Percentiles rank a stretch among this genome's conserved stretches.
Conservation (phyloP, 1,140 invertebrate genomes). For the Solenopsis fugax region DNA sequence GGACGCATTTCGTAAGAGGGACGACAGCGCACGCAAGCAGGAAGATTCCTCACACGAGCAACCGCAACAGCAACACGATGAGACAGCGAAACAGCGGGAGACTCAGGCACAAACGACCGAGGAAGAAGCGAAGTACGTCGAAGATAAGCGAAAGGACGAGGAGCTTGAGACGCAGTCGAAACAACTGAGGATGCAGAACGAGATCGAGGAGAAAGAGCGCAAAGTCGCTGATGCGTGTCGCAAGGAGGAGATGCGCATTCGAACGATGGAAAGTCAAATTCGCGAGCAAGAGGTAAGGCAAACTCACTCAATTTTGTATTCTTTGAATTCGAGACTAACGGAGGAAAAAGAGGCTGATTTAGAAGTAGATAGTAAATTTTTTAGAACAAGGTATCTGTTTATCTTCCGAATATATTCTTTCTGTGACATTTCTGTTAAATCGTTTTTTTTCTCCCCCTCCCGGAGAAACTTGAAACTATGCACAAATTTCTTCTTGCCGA, state of each 20-base stretch:
- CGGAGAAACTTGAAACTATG: slow-evolving; percentile 14
- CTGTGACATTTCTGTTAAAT: slow-evolving; percentile 13
- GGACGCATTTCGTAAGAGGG: slow-evolving; percentile 83
- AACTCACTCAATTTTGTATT: slow-evolving; percentile 1
- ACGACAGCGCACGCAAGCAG: slow-evolving; percentile 82
- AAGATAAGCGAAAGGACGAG: slow-evolving; percentile 77
- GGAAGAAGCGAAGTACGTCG: slow-evolving; percentile 70
- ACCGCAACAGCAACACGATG: slow-evolving; percentile 77
- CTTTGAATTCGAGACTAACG: neutral
- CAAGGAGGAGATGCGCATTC: slow-evolving; percentile 86
- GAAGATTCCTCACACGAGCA: slow-evolving; percentile 74
- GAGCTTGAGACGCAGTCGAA: slow-evolving; percentile 78
- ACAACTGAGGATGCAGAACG: slow-evolving; percentile 76
- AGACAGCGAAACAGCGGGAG: slow-evolving; percentile 72
- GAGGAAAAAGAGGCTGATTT: slow-evolving; percentile 27
- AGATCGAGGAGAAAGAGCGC: slow-evolving; percentile 78
- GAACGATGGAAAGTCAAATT: slow-evolving; percentile 88
- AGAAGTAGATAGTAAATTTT: slow-evolving; percentile 51
- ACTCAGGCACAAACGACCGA: slow-evolving; percentile 30
- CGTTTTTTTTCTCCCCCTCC: neutral
- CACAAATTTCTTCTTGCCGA: slow-evolving; percentile 40
- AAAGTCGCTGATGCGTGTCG: slow-evolving; percentile 76
- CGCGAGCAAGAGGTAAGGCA: slow-evolving; percentile 87
- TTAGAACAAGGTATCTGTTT: slow-evolving; percentile 16
- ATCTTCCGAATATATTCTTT: slow-evolving; percentile 8